Evolutionary conservation across 2,888 invertebrate species (phyloP).

Genomic region (Drosophila affinis): DNA sequence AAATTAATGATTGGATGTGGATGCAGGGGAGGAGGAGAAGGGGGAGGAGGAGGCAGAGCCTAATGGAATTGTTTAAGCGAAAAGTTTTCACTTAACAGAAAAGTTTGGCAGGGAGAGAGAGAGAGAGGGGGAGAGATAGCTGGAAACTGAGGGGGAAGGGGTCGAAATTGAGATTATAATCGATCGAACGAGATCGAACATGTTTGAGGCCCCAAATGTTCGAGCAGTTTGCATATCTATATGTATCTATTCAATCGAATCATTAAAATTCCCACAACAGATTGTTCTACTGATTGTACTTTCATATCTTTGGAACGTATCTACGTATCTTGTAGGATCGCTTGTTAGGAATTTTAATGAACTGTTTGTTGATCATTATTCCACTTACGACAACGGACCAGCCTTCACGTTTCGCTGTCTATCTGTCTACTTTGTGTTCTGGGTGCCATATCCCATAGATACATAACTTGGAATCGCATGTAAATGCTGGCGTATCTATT

Average conservation of each 20-base stretch:
- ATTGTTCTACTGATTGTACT: too few relatives aligned
- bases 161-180: too few relatives aligned
- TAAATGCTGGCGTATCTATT: not conserved
- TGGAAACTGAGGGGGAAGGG: not conserved
- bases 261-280: not conserved
- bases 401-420: not conserved
- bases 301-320: not conserved
- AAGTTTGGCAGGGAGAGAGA: not conserved
- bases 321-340: not conserved
- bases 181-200: too few relatives aligned
- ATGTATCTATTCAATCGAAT: too few relatives aligned
- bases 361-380: not conserved
- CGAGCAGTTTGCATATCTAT: too few relatives aligned
- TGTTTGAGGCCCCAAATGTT: too few relatives aligned
- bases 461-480: not conserved
- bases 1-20: slow-evolving; percentile 12
- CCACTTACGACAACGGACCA: not conserved
- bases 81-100: not conserved
- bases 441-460: not conserved
- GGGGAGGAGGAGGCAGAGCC: not conserved
- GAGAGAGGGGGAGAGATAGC: not conserved
- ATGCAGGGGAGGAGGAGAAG: too few relatives aligned
- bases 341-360: not conserved
- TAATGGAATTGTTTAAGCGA: slow-evolving; percentile 1
- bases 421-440: not conserved